Conservation (phyloP, 2,797 vertebrate species). For the Astyanax mexicanus region DNA sequence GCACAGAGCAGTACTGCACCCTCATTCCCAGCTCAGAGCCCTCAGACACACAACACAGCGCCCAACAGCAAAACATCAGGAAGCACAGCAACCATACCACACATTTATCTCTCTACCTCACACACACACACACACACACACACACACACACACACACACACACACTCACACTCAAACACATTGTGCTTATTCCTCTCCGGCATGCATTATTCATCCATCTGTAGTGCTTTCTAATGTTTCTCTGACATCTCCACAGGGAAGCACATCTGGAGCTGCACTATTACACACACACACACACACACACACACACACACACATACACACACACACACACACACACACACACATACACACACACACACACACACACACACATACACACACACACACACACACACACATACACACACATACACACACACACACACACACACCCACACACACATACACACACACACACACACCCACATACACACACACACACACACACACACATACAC, state of each 20-base stretch:
- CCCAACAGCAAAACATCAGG: background rate
- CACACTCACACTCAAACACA: slow-evolving; percentile 39
- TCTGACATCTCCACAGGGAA: slow-evolving; percentile 45
- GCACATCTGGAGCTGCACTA: slow-evolving; percentile 57
- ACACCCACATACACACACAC: slow-evolving; percentile 14
- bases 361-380: slow-evolving; percentile 11
- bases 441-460: slow-evolving; percentile 16
- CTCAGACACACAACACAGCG: background rate
- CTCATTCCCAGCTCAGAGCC: background rate
- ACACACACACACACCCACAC: slow-evolving; percentile 1
- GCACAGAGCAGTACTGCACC: background rate
- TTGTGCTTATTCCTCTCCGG: slow-evolving; percentile 39
- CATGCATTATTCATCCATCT: slow-evolving; percentile 59
- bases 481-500: slow-evolving; percentile 11
- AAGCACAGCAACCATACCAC: background rate
- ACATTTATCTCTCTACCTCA: background rate
- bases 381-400: slow-evolving; percentile 8
- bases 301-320: slow-evolving; percentile 13
- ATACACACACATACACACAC: background rate
- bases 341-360: slow-evolving; percentile 14
- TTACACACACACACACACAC: slow-evolving; percentile 17
- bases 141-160: slow-evolving; percentile 31
- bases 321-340: too few relatives aligned
- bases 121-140: slow-evolving; percentile 14
- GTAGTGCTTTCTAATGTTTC: slow-evolving; percentile 56